Evolutionary conservation across 1,140 invertebrate genomes (phyloP).

Genomic region (Bombus waltoni): DNA sequence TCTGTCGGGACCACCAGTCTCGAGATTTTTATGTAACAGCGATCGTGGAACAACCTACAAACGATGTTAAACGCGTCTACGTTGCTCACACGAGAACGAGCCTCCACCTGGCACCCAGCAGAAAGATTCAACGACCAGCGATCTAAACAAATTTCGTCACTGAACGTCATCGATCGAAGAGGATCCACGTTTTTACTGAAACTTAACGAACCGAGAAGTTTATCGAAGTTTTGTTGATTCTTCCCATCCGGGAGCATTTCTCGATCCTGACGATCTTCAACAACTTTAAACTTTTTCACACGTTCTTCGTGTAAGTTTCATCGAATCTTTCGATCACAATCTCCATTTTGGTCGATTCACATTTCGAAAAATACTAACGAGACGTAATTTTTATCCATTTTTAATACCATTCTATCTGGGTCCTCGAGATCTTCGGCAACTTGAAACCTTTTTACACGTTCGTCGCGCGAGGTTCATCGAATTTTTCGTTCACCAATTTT

Average conservation of each 20-base stretch:
- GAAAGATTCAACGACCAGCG: conserved; percentile 10
- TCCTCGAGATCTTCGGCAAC: background rate
- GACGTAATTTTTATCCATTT: background rate
- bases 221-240: background rate
- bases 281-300: background rate
- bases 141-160: conserved; percentile 32
- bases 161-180: background rate
- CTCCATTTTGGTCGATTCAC: background rate
- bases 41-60: background rate
- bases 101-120: conserved; percentile 3
- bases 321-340: background rate
- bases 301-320: background rate
- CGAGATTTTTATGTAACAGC: conserved; percentile 19
- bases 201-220: background rate
- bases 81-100: too few relatives aligned
- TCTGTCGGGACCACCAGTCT: background rate
- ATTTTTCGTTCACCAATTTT: background rate
- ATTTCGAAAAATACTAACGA: background rate
- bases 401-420: background rate
- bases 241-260: background rate
- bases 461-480: too few relatives aligned
- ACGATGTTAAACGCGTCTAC: background rate
- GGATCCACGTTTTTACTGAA: background rate
- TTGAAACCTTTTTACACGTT: background rate
- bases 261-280: background rate